Evolutionary conservation across 2,113 vertebrate species (phyloP).

Genomic region (Acanthochromis polyacanthus): DNA sequence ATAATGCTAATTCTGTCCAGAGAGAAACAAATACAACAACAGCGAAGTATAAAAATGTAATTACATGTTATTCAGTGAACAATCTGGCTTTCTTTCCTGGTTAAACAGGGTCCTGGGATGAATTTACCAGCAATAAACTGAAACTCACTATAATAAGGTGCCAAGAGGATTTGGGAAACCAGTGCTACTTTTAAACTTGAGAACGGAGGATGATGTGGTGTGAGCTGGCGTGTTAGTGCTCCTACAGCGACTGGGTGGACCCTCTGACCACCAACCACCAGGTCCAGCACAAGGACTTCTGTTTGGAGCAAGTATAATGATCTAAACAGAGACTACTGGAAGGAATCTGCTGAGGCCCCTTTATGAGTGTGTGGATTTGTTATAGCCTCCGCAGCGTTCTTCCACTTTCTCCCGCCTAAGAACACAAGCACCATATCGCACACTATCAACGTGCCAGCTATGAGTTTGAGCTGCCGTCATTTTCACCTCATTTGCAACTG

Average conservation of each 20-base stretch:
- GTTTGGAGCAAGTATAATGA: conserved; percentile 43
- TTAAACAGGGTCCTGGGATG: conserved; percentile 38
- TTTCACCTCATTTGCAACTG: conserved; percentile 55
- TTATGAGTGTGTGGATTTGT: conserved; percentile 56
- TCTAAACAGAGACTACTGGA: conserved; percentile 61
- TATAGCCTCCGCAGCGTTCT: conserved; percentile 39
- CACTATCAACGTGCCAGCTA: conserved; percentile 24
- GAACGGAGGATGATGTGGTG: conserved; percentile 58
- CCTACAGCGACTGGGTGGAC: conserved; percentile 66
- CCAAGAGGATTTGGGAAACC: conserved; percentile 67
- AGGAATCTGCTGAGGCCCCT: conserved; percentile 40
- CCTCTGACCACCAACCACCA: conserved; percentile 75
- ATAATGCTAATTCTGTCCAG: conserved; percentile 36
- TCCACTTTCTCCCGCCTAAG: conserved; percentile 12
- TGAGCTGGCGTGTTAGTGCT: conserved; percentile 55
- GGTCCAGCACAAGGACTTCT: conserved; percentile 32
- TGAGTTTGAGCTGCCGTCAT: conserved; percentile 25
- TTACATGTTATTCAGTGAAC: conserved; percentile 35
- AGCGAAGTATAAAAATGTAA: conserved; percentile 45
- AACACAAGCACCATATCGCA: conserved; percentile 31
- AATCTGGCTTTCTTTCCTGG: conserved; percentile 13
- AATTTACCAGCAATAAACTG: conserved; percentile 57
- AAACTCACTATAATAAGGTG: conserved; percentile 53
- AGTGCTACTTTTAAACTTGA: conserved; percentile 71
- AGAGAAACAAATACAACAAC: conserved; percentile 20